phyloP scores from a whole-genome alignment of 2,888 invertebrate species.

The Epinotia brunnichana region DNA sequence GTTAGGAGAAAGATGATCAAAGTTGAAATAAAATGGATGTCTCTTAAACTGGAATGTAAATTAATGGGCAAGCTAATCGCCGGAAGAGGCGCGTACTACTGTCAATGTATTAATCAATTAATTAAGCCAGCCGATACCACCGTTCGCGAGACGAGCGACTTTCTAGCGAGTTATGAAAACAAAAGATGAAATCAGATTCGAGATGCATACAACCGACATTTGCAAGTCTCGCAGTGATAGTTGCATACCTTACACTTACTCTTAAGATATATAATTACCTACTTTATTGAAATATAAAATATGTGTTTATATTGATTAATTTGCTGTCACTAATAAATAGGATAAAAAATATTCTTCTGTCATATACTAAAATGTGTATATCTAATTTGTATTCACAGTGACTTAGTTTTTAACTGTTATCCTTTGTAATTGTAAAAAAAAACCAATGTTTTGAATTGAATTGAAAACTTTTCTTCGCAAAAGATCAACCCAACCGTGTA shows the following conservation, averaged over 20 bases:
- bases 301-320: too few relatives aligned
- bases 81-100: slow-evolving; percentile 47
- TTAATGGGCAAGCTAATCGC: slow-evolving; percentile 52
- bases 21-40: slow-evolving; percentile 60
- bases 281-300: neutral
- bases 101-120: slow-evolving; percentile 49
- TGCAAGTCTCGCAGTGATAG: neutral
- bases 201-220: neutral
- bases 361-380: too few relatives aligned
- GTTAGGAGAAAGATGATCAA: slow-evolving; percentile 53
- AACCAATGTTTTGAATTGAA: too few relatives aligned
- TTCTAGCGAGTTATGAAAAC: slow-evolving; percentile 23
- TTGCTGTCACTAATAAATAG: too few relatives aligned
- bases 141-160: slow-evolving; percentile 8
- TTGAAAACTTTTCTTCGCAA: neutral
- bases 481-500: too few relatives aligned
- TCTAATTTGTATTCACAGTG: too few relatives aligned
- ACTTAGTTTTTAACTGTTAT: too few relatives aligned
- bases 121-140: slow-evolving; percentile 43
- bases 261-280: neutral
- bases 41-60: slow-evolving; percentile 65
- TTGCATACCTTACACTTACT: neutral
- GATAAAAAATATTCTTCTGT: too few relatives aligned
- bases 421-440: too few relatives aligned
- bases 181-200: neutral